Conservation (phyloP, 2,113 vertebrate species). For the Corapipo altera region DNA sequence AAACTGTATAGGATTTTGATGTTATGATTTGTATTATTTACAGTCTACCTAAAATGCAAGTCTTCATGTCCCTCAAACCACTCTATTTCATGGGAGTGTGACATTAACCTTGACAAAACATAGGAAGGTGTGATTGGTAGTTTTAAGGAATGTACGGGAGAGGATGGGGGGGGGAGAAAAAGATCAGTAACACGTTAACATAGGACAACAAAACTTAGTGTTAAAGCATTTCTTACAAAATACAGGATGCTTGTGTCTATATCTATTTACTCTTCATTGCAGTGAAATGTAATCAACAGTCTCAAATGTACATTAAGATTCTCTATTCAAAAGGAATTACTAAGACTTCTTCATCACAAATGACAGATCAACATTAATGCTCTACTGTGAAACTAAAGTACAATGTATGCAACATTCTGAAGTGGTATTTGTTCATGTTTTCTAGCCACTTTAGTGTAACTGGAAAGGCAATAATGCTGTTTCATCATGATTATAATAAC, state of each 20-base stretch:
- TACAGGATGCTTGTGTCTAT: background rate
- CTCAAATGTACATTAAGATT: background rate
- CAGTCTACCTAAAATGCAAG: background rate
- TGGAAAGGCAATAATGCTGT: background rate
- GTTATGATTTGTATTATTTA: background rate
- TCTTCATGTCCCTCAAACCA: background rate
- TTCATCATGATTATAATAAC: background rate
- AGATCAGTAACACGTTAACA: background rate
- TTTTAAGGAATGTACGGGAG: background rate
- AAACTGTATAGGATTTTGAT: background rate
- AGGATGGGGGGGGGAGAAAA: too few relatives aligned
- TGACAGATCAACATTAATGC: background rate
- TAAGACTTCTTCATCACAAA: background rate
- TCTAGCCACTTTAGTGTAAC: background rate
- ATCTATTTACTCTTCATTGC: background rate
- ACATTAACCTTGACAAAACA: background rate
- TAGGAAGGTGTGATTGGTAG: background rate
- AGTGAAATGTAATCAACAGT: background rate
- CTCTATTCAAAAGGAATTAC: background rate
- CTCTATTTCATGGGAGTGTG: background rate
- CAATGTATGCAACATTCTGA: background rate
- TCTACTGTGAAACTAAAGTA: background rate
- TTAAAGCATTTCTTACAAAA: background rate
- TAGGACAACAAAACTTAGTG: background rate
- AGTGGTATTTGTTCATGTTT: background rate